Evolutionary conservation across 2,113 vertebrate genomes (phyloP).

Genomic region (Malurus alboscapulatus): DNA sequence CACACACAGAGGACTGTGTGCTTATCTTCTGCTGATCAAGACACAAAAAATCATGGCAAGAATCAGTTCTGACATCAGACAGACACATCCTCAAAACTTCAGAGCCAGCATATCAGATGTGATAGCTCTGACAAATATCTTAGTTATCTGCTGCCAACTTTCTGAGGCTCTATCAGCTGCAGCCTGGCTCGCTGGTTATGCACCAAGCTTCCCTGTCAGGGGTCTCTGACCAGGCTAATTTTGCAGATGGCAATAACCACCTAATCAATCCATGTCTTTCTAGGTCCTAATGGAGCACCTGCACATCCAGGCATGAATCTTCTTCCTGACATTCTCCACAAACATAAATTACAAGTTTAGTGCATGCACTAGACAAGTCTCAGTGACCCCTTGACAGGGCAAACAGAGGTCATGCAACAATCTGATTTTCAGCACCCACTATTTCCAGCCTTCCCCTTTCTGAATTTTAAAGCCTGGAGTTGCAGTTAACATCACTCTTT

Average conservation of each 20-base stretch:
- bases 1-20: background rate
- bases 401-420: constrained; percentile 56
- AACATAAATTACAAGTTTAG: constrained; percentile 60
- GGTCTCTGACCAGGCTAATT: constrained; percentile 47
- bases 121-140: background rate
- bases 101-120: background rate
- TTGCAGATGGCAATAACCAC: constrained; percentile 56
- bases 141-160: background rate
- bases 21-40: background rate
- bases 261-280: constrained; percentile 53
- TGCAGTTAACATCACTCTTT: background rate
- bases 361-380: constrained; percentile 30
- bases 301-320: constrained; percentile 63
- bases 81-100: background rate
- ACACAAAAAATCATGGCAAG: background rate
- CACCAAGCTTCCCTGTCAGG: constrained; percentile 11
- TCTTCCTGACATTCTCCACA: constrained; percentile 41
- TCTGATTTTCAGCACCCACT: constrained; percentile 33
- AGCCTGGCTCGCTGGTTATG: background rate
- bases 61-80: background rate
- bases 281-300: constrained; percentile 52
- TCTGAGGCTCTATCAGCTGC: background rate
- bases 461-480: background rate
- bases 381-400: constrained; percentile 47
- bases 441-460: background rate